Evolutionary conservation across 2,888 invertebrate genomes (phyloP), one percentile per base, ranked within the genome.

Genomic region (Allygus modestus): DNA sequence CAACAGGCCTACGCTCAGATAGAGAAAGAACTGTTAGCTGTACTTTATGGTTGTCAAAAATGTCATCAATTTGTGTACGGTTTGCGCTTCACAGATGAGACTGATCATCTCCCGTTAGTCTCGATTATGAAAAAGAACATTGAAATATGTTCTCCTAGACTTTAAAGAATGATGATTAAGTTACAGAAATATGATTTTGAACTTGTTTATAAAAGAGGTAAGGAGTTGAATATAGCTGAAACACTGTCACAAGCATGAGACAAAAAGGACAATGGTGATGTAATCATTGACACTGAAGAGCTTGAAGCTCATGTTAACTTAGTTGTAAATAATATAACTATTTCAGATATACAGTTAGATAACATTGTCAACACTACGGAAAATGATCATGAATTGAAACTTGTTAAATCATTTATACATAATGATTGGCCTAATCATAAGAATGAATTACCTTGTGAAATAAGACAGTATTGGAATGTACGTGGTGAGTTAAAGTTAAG

Each of bases 1-100:
- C 84, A 85, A 43, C 23, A 51, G 54, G n/a, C 28, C 17, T 84
- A 79, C 75, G 81, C 85, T 15, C 81, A 85, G 54, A 81, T 85
- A 26, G 81, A 85, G 26, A 81, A 84, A 58, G 85, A 85, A 54
- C 28, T 83, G 23, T 54, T 54, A 71, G 85, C 84, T 20, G 65
- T 85, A 7, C 17, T 84, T 4, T 85, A 83, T 81, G 79, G 69
- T 23, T 85, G 83, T 71, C 41, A 69, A 81, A 84, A 71, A 71
- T 85, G 71, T 71, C 84, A 84, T 33, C 71, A 84, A 23, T 85
- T 69, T 69, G 54, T 54, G 1, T 54, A 54, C 5, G 54, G 54
- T 54, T 23, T 23, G 20, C 54, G 23, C 20, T 54, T 85, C 17
- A 71, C 73, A 12, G 84, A 86, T 23, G 79, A 85, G 51, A 84